Evolutionary conservation across 1,140 invertebrate species (phyloP), one percentile per base, ranked within the genome.

Genomic region (Cotesia vestalis): DNA sequence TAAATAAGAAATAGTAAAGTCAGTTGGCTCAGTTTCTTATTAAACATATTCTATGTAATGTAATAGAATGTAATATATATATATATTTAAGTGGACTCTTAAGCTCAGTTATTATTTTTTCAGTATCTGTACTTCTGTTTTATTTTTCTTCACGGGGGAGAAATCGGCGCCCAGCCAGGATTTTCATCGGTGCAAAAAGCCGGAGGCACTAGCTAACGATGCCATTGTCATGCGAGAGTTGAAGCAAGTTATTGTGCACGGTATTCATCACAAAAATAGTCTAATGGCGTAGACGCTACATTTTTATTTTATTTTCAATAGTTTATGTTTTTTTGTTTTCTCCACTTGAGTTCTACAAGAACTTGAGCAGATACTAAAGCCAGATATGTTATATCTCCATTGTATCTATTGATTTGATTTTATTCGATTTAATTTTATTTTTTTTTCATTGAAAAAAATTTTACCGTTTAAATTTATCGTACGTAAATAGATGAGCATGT

Each of bases 181-280:
- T 17, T n/a, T 27, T n/a, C 52, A 27, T 35, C 35, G 14, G 12
- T 35, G 34, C 52, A 14, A 27, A 14, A 38, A 34, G 80, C 84
- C 81, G 78, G 77, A 78, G 81, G 84, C 83, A 78, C 79, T 80
- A 76, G 80, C 83, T 86, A 86, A 86, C 84, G 84, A 86, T 80
- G 84, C 77, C 82, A 85, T 85, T 85, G 84, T 86, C 80, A 80
- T 75, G 76, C 73, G 69, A 80, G 75, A 60, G 51, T 40, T 36
- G 69, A 17, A 20, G 59, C 38, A 46, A 75, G 77, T 82, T 76
- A 84, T 86, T 86, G 81, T 83, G 77, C 78, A 77, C 75, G 60
- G 70, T 78, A 83, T 80, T 78, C 80, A 79, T 78, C 78, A 74
- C 20, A 27, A 66, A 53, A 59, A 60, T 46, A 53, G 14, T 66